Base-by-base conservation (phyloP, 2,888 invertebrate species). In the Epistrophe eligans region DNA sequence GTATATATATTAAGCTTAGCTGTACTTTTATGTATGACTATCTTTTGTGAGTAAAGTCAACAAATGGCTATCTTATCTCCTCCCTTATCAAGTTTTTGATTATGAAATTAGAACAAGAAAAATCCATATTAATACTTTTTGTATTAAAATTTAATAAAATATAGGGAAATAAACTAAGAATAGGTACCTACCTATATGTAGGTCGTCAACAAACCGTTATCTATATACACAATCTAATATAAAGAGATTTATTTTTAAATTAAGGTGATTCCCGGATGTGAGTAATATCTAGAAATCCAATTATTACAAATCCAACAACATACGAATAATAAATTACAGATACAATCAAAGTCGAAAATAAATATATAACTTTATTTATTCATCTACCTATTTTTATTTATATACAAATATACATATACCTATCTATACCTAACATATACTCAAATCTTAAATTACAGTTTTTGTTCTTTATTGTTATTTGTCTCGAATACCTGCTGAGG, bases 401-500 rank as follows among this genome's bases (percentile, higher is more conserved):
- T n/a, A n/a, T n/a, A n/a, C n/a, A n/a, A n/a, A n/a, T n/a, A n/a
- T n/a, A n/a, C n/a, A n/a, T n/a, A n/a, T 19, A 38, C 11, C 48
- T 19, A 50, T 24, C 2, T 52, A 52, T 13, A 40, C 4, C 40
- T 40, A 38, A 38, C 19, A 15, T 8, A 32, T 1, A 55, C 9
- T 8, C 1, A 19, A 13, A 38, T 60, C 60, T 40, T 19, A 60
- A 60, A 60, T 60, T 19, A 38, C 40, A 17, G n/a, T 60, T 40
- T 60, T 24, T 17, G 19, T 62, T 62, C 24, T 62, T 62, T 62
- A 62, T 62, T 40, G 62, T 24, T 43, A 62, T 62, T 62, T 62
- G 19, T 38, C 60, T 60, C 60, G 60, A 62, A 43, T 62, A 15
- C 19, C 24, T 24, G 19, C 40, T 40, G 62, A 62, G 38, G 60